A percentile compares a stretch with the other conserved stretches of the same genome.
phyloP scores from a whole-genome alignment of 1,140 invertebrate species.

The Ceratoteleas bidentatus region DNA sequence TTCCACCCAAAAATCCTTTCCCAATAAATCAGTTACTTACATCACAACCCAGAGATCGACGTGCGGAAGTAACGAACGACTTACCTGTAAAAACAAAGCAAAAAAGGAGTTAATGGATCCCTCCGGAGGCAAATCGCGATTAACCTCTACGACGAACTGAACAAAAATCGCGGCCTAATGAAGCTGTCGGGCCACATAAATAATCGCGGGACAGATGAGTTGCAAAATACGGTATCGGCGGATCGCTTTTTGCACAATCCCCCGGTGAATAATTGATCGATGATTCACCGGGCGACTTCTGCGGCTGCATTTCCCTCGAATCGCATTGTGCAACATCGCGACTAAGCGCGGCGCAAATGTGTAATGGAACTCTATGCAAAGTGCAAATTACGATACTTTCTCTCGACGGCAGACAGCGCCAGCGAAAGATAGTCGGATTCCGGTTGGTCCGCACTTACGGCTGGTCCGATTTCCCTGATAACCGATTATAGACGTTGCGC shows the following conservation, averaged over 20 bases:
- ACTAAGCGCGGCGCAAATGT: conserved; percentile 53
- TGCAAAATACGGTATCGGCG: conserved; percentile 34
- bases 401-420: conserved; percentile 46
- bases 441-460: conserved; percentile 50
- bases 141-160: conserved; percentile 12
- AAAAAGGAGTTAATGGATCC: conserved; percentile 29
- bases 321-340: conserved; percentile 49
- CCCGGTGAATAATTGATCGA: conserved; percentile 55
- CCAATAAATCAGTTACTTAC: conserved; percentile 16
- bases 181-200: conserved; percentile 25
- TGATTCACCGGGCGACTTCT: conserved; percentile 49
- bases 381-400: conserved; percentile 68
- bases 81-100: conserved; percentile 25
- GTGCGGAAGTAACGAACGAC: conserved; percentile 17
- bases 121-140: not conserved
- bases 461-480: conserved; percentile 66
- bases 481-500: conserved; percentile 63
- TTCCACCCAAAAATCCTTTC: not conserved
- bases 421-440: conserved; percentile 57
- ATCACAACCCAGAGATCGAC: conserved; percentile 2
- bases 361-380: conserved; percentile 64
- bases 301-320: conserved; percentile 39
- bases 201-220: conserved; percentile 29
- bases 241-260: conserved; percentile 34
- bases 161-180: conserved; percentile 27